Conservation (phyloP, 2,113 vertebrate genomes). For the Cynopterus brachyotis region DNA sequence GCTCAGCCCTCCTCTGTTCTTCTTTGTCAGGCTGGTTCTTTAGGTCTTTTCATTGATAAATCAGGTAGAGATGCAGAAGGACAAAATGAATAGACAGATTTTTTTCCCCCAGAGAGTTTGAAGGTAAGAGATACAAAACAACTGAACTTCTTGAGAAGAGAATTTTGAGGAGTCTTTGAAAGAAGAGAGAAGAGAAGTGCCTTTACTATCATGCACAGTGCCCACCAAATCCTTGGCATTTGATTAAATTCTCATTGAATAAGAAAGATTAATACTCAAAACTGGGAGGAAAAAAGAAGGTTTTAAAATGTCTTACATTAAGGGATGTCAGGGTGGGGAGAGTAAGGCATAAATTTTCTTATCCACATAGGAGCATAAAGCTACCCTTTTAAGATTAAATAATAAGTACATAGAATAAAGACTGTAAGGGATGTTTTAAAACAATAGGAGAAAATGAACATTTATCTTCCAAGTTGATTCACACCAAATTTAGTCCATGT, state of each 20-base stretch:
- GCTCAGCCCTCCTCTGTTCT: background rate
- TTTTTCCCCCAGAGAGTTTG: background rate
- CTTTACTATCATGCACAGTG: background rate
- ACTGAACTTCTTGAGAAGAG: background rate
- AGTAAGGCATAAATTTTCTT: conserved; percentile 8
- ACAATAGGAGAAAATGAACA: conserved; percentile 38
- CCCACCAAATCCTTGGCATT: background rate
- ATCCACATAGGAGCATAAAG: background rate
- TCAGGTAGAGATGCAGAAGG: background rate
- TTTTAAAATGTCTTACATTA: conserved; percentile 12
- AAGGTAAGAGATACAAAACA: background rate
- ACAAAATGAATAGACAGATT: background rate
- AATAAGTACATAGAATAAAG: conserved; percentile 1
- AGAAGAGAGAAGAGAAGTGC: background rate
- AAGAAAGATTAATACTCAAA: conserved; percentile 2
- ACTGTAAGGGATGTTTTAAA: background rate
- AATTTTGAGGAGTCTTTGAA: background rate
- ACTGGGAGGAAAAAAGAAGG: background rate
- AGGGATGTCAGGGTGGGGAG: background rate
- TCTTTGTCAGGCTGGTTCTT: background rate
- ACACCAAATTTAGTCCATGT: conserved; percentile 18
- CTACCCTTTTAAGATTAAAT: background rate
- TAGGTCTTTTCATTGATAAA: background rate
- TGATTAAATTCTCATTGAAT: conserved; percentile 7
- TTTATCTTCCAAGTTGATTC: conserved; percentile 45